phyloP scores from a whole-genome alignment of 2,797 vertebrate genomes.

The Enteromius paludinosus region DNA sequence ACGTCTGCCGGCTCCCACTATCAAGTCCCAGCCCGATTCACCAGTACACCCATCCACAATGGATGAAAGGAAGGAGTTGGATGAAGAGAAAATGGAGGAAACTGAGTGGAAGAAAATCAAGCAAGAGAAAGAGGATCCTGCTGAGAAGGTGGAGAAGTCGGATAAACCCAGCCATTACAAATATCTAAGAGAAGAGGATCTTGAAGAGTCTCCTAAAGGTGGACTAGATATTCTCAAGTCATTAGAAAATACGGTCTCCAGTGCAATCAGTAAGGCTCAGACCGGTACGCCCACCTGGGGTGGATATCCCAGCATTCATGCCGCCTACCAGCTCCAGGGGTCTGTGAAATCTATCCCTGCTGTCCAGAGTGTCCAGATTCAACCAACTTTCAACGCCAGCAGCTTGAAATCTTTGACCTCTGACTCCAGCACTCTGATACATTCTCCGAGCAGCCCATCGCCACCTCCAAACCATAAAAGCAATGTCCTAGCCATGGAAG shows the following conservation, averaged over 20 bases:
- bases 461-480: slow-evolving; percentile 90
- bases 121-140: slow-evolving; percentile 88
- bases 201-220: slow-evolving; percentile 92
- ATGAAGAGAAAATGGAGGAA: slow-evolving; percentile 71
- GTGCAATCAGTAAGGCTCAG: slow-evolving; percentile 98
- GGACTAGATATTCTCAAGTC: slow-evolving; percentile 96
- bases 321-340: slow-evolving; percentile 95
- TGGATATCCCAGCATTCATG: slow-evolving; percentile 97
- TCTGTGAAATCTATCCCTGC: slow-evolving; percentile 81
- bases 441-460: slow-evolving; percentile 89
- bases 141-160: slow-evolving; percentile 71
- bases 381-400: slow-evolving; percentile 86
- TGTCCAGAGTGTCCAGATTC: slow-evolving; percentile 88
- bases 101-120: slow-evolving; percentile 89
- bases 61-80: slow-evolving; percentile 82
- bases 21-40: slow-evolving; percentile 88
- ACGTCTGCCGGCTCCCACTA: slow-evolving; percentile 82
- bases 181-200: slow-evolving; percentile 95
- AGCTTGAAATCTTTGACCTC: slow-evolving; percentile 79
- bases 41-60: slow-evolving; percentile 74
- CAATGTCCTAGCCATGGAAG: slow-evolving; percentile 97
- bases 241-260: slow-evolving; percentile 94
- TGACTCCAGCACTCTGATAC: slow-evolving; percentile 80
- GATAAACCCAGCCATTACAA: slow-evolving; percentile 82
- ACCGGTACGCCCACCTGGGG: slow-evolving; percentile 97